A percentile compares a stretch with the other conserved stretches of the same genome.
Conservation (phyloP, 2,888 invertebrate species). For the Petrophora chlorosata region DNA sequence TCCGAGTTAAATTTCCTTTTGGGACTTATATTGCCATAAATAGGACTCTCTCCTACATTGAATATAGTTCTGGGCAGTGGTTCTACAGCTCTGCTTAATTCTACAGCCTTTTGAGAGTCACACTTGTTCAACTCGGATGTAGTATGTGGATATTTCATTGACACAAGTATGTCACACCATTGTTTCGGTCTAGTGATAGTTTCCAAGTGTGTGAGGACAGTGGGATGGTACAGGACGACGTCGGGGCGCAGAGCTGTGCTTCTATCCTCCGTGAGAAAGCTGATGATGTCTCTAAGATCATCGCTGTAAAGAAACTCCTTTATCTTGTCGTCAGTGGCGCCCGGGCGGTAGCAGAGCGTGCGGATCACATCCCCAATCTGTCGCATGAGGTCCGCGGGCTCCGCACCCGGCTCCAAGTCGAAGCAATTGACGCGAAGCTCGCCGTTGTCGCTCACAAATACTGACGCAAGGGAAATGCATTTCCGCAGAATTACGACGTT, state of each 20-base stretch:
- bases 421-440: slow-evolving; percentile 72
- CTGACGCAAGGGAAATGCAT: slow-evolving; percentile 57
- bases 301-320: slow-evolving; percentile 64
- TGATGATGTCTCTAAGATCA: slow-evolving; percentile 65
- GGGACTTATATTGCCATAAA: slow-evolving; percentile 67
- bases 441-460: slow-evolving; percentile 64
- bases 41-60: slow-evolving; percentile 59
- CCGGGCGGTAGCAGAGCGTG: slow-evolving; percentile 50
- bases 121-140: slow-evolving; percentile 66
- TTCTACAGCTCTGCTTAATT: slow-evolving; percentile 57
- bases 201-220: slow-evolving; percentile 73
- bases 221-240: slow-evolving; percentile 75
- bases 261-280: slow-evolving; percentile 64
- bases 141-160: slow-evolving; percentile 41
- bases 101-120: slow-evolving; percentile 74
- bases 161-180: slow-evolving; percentile 57
- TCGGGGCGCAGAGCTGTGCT: slow-evolving; percentile 62
- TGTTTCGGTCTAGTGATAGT: slow-evolving; percentile 45
- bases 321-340: slow-evolving; percentile 43
- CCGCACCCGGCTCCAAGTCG: slow-evolving; percentile 46
- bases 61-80: slow-evolving; percentile 61
- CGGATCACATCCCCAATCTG: slow-evolving; percentile 65
- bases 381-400: slow-evolving; percentile 47
- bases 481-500: slow-evolving; percentile 57
- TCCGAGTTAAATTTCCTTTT: slow-evolving; percentile 44